phyloP scores from a whole-genome alignment of 2,888 invertebrate species.

The Drosophila glabriapex region DNA sequence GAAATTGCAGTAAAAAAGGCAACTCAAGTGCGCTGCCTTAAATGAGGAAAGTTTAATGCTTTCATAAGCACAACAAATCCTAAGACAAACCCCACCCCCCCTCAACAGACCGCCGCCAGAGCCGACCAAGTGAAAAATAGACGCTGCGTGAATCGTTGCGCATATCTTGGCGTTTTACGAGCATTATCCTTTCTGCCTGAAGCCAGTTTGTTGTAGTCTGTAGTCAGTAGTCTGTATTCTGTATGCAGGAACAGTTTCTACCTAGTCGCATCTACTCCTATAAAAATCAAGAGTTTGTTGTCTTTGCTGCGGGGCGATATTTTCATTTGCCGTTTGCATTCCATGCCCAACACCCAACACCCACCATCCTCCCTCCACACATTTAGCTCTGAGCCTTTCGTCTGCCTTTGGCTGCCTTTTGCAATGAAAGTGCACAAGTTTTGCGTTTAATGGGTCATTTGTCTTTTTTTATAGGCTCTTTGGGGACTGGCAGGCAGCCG shows the following conservation, averaged over 20 bases:
- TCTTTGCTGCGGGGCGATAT: conserved; percentile 79
- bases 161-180: conserved; percentile 79
- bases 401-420: conserved; percentile 14
- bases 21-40: conserved; percentile 78
- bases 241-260: conserved; percentile 6
- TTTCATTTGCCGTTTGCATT: conserved; percentile 70
- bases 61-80: conserved; percentile 82
- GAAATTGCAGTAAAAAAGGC: conserved; percentile 81
- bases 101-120: conserved; percentile 19
- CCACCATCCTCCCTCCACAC: neutral
- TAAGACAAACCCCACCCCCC: conserved; percentile 60
- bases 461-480: conserved; percentile 74
- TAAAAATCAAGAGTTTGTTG: conserved; percentile 82
- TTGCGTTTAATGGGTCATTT: conserved; percentile 80
- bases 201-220: conserved; percentile 22
- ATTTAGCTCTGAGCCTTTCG: conserved; percentile 1
- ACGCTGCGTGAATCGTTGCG: conserved; percentile 73
- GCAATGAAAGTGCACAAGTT: conserved; percentile 80
- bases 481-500: conserved; percentile 8
- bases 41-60: conserved; percentile 82
- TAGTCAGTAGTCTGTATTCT: neutral
- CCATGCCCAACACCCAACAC: conserved; percentile 4
- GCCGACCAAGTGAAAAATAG: conserved; percentile 72
- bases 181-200: conserved; percentile 63
- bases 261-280: conserved; percentile 43